Percentiles rank a stretch among this genome's conserved stretches.
phyloP scores from a whole-genome alignment of 2,888 invertebrate species.

The Troides helena region DNA sequence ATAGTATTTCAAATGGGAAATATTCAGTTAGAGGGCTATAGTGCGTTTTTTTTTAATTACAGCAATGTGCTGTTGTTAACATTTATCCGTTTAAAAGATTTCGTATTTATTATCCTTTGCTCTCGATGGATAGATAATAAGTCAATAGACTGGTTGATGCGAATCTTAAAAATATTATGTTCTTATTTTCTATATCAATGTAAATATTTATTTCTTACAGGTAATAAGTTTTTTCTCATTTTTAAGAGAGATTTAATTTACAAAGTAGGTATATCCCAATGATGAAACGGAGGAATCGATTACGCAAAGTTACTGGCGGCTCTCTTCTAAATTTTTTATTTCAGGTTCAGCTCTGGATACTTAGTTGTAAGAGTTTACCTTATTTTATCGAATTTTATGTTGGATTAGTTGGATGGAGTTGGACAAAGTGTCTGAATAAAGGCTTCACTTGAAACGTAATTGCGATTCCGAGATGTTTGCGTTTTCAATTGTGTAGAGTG shows the following conservation, averaged over 20 bases:
- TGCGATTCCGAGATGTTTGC: constrained; percentile 14
- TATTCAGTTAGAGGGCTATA: background rate
- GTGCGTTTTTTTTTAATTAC: background rate
- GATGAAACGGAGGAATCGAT: too few species aligned
- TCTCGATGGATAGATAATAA: too few species aligned
- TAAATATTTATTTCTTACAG: too few species aligned
- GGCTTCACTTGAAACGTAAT: constrained; percentile 12
- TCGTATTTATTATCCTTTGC: background rate
- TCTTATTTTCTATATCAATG: too few species aligned
- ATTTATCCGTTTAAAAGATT: background rate
- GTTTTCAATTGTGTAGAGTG: constrained; percentile 7
- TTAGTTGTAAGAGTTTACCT: background rate
- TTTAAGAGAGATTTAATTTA: too few species aligned
- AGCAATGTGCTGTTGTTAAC: background rate
- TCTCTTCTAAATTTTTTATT: background rate
- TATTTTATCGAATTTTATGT: background rate
- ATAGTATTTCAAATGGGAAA: background rate
- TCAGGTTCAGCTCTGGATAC: background rate
- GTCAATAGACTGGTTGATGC: too few species aligned
- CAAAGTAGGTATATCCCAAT: too few species aligned
- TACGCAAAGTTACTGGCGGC: too few species aligned
- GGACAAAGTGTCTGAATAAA: background rate
- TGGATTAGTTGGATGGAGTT: constrained; percentile 8
- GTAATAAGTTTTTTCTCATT: too few species aligned
- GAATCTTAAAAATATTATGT: too few species aligned